Conservation (phyloP, 2,113 vertebrate species). For the Seriola rivoliana region DNA sequence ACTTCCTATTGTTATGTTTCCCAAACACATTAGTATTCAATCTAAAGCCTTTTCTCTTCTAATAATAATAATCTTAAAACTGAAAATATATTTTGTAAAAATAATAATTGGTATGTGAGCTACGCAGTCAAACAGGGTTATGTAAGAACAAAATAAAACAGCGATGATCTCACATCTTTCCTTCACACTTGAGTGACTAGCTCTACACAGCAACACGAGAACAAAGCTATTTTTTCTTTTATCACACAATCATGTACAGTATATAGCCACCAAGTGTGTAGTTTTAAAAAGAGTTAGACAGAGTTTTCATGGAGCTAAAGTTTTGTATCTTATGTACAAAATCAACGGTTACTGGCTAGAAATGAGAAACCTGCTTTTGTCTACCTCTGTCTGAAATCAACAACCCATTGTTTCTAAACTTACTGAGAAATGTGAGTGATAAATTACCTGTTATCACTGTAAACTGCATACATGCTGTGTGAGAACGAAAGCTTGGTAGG, state of each 20-base stretch:
- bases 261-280: not conserved
- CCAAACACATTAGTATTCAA: not conserved
- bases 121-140: too few relatives aligned
- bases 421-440: not conserved
- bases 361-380: not conserved
- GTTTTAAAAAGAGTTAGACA: not conserved
- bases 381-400: conserved; percentile 25
- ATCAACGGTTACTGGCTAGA: not conserved
- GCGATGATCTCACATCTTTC: not conserved
- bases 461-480: not conserved
- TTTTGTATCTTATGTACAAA: not conserved
- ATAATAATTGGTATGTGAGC: not conserved
- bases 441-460: not conserved
- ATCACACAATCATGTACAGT: not conserved
- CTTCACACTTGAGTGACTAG: not conserved
- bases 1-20: not conserved
- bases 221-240: not conserved
- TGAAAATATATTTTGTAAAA: not conserved
- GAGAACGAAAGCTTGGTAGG: not conserved
- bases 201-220: not conserved
- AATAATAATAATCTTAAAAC: not conserved
- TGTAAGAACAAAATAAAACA: not conserved
- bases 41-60: not conserved
- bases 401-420: not conserved
- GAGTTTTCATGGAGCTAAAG: not conserved